Conservation (phyloP, 1,140 invertebrate genomes). For the Popillia japonica region DNA sequence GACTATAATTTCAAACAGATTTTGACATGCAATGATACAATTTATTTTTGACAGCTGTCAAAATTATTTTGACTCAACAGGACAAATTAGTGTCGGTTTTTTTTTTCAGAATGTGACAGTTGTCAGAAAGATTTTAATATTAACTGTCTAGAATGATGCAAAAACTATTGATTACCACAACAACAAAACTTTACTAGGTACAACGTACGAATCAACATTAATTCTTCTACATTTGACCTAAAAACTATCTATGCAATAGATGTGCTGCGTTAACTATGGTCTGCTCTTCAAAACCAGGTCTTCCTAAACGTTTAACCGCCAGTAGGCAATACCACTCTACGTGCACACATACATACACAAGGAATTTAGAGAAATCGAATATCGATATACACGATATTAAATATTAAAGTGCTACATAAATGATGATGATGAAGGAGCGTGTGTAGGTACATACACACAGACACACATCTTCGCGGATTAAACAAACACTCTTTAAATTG, state of each 20-base stretch:
- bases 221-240: not conserved
- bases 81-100: no score
- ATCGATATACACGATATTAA: not conserved
- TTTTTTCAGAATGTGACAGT: no score
- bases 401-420: not conserved
- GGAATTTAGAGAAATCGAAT: slow-evolving; percentile 27
- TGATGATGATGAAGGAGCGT: not conserved
- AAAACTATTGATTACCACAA: no score
- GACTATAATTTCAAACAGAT: no score
- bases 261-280: not conserved
- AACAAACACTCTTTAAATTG: not conserved
- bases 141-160: no score
- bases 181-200: no score
- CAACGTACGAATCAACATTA: no score
- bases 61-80: no score
- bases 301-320: not conserved
- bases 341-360: no score
- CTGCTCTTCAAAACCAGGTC: not conserved
- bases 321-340: not conserved
- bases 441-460: not conserved
- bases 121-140: no score
- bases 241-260: not conserved
- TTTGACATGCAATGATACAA: no score
- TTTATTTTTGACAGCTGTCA: no score
- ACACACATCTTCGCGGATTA: not conserved